Base-by-base conservation (phyloP, 2,888 invertebrate species). In the Drosophila monieri region DNA sequence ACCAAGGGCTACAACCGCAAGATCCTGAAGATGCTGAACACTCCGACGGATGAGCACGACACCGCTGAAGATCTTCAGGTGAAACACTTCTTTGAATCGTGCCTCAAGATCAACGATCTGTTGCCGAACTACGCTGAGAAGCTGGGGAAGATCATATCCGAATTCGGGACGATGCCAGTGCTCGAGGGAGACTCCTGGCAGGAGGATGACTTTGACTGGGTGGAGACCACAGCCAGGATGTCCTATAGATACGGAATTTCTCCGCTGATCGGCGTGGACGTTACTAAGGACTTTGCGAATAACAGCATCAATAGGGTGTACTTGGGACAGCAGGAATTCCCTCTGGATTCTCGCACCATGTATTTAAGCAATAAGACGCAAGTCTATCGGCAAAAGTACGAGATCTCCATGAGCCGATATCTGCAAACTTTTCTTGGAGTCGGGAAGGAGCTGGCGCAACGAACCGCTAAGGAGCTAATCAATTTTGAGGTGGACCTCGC, bases 31-130 rank as follows among this genome's bases (percentile, higher is more conserved):
- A 54, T 87, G 52, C 60, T 90, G 0, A 74, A 73, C 18, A 52
- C 58, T 3, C 61, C 25, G 0, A 21, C 47, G 5, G 72, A 76
- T 25, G 6, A 41, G 0, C 44, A 47, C 6, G 88, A 86, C 18
- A 84, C 76, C 0, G 69, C 54, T 0, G 84, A 86, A 27, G 91
- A 90, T 32, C 73, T 53, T n/a, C 78, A 84, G 41, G 86, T 90
- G 2, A 89, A 89, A 32, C 74, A 81, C 52, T 91, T 90, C 27
- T 91, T 85, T 57, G 76, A 79, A 12, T 91, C 91, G 1, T 90
- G 90, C 48, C 64, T 66, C 8, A 52, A 59, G 1, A 9, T 84
- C 0, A 68, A 30, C 0, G 39, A 66, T 0, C 61, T 86, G 3
- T 43, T 25, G n/a, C 5, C 27, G 21, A 25, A 15, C 0, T 76